These are phyloP conservation scores for Macrosiphum euphorbiae DNA, from an alignment of 2,888 invertebrate species.

Conservation along the genomic window DNA sequence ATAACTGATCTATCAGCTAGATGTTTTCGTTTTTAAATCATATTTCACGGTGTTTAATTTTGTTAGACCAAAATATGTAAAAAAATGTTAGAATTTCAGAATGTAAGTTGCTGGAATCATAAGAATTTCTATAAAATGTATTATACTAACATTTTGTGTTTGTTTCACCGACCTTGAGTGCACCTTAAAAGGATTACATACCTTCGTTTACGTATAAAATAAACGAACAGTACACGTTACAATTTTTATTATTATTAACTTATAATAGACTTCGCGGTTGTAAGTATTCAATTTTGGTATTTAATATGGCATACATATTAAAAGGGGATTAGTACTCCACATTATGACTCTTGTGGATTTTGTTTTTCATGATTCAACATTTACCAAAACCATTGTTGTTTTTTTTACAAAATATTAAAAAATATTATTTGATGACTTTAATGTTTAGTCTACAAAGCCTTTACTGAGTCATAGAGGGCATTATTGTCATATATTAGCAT, in stretches of 20 bases:
- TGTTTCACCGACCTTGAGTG: background rate
- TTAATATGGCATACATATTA: background rate
- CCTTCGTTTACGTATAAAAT: background rate
- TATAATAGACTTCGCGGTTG: background rate
- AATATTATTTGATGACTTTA: background rate
- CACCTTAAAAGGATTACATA: background rate
- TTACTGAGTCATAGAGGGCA: background rate
- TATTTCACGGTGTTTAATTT: conserved; percentile 4
- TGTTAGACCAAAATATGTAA: background rate
- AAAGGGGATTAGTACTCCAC: background rate
- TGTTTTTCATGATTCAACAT: background rate
- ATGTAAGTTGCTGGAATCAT: background rate
- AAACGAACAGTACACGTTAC: background rate
- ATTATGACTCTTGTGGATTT: background rate
- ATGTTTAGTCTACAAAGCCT: background rate
- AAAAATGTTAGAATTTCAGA: background rate
- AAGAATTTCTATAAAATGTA: background rate
- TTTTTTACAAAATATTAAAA: background rate
- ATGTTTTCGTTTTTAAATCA: conserved; percentile 11
- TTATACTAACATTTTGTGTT: background rate
- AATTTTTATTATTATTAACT: background rate
- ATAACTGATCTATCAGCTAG: background rate
- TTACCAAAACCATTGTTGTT: background rate
- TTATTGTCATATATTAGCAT: background rate
- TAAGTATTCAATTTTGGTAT: background rate